Evolutionary conservation across 2,888 invertebrate genomes (phyloP), one percentile per base, ranked within the genome.

Genomic region (Mimumesa dahlbomi): DNA sequence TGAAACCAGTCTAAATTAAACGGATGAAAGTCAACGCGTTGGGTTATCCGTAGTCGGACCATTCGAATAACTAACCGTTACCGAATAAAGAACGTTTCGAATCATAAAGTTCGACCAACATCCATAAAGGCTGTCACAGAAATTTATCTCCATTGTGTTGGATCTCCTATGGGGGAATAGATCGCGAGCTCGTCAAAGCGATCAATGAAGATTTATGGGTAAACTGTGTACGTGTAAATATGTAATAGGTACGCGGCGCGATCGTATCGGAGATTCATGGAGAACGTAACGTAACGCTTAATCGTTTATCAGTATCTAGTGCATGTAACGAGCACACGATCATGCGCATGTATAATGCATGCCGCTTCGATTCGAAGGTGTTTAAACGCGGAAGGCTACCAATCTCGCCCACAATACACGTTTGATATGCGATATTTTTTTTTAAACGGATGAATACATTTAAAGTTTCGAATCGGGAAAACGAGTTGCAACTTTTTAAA

Each of bases 81-180:
- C 25, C 25, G 7, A 25, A 25, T 25, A 25, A 25, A 25, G 25
- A 25, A 25, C 7, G 7, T 25, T 7, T 25, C 25, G 25, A 38
- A 7, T 40, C 40, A 2, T 5, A 13, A 5, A 34, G 40, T 2
- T 14, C 16, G 40, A 2, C 25, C 25, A 7, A 3, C 7, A 25
- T 25, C 36, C 25, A 7, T 25, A 5, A 25, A 25, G 7, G 4
- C n/a, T n/a, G n/a, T 25, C 7, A 25, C 4, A 36, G 2, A 45
- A 75, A 71, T 75, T 71, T 75, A 57, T 67, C 57, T 53, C 71
- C 63, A 75, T 75, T 67, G 67, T 75, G 57, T 36, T n/a, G 49
- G 45, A n/a, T 16, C 40, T n/a, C n/a, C n/a, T n/a, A n/a, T n/a
- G 16, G 21, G 48, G 34, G 18, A 13, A 48, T 16, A 22, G 54